Conservation (phyloP, 1,140 invertebrate species). For the Euwallacea similis region DNA sequence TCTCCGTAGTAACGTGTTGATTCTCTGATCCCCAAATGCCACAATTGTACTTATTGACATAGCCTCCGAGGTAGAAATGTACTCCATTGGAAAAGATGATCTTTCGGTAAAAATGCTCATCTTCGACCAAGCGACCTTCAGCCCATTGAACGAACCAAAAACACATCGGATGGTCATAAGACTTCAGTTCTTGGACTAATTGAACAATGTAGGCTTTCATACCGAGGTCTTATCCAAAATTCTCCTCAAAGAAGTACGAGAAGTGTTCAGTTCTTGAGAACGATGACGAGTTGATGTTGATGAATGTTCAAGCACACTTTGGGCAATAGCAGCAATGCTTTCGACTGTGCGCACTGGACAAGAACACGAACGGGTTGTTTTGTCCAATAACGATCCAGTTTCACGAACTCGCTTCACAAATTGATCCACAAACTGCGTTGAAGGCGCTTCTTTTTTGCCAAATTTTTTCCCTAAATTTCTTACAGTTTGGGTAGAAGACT, state of each 20-base stretch:
- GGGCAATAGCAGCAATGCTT: slow-evolving; percentile 14
- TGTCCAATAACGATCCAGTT: background rate
- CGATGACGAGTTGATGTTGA: slow-evolving; percentile 31
- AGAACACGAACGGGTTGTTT: background rate
- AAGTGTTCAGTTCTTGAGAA: slow-evolving; percentile 33
- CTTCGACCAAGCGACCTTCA: background rate
- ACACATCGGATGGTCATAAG: slow-evolving; percentile 15
- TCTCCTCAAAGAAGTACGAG: slow-evolving; percentile 38
- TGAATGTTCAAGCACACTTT: slow-evolving; percentile 27
- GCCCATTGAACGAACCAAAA: slow-evolving; percentile 23
- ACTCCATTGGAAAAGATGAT: slow-evolving; percentile 50
- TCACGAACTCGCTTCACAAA: too few species aligned
- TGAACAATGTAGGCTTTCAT: slow-evolving; percentile 45
- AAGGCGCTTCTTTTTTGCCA: too few species aligned
- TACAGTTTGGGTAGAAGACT: background rate
- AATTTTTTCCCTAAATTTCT: too few species aligned
- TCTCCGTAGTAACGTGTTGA: slow-evolving; percentile 46
- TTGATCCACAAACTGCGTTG: too few species aligned
- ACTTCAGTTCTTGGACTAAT: slow-evolving; percentile 44
- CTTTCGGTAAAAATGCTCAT: slow-evolving; percentile 28
- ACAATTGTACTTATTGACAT: slow-evolving; percentile 53
- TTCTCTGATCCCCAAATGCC: slow-evolving; percentile 46
- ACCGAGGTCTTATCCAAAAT: slow-evolving; percentile 47
- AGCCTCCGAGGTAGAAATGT: slow-evolving; percentile 51
- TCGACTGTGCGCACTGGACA: background rate